Percentiles rank a stretch among this genome's conserved stretches.
These are phyloP conservation scores for Flabesymbios commensalis DNA, from an alignment of 2,888 invertebrate species.

Conservation along the genomic window DNA sequence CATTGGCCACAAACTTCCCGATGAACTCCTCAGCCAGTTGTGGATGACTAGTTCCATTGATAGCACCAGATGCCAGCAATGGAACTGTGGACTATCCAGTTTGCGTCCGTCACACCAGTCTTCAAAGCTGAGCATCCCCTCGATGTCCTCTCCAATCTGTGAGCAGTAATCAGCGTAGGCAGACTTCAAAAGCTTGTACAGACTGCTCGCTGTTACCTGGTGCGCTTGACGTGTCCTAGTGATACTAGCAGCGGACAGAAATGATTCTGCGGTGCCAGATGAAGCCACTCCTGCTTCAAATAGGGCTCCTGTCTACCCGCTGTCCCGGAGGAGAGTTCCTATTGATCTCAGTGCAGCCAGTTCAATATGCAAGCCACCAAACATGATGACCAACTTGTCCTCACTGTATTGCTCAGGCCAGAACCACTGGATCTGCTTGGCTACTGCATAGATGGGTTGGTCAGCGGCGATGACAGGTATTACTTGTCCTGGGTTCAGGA, in stretches of 20 bases:
- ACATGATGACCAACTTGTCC: slow-evolving; percentile 39
- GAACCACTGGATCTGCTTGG: slow-evolving; percentile 46
- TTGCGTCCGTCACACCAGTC: slow-evolving; percentile 9
- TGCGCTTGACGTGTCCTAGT: slow-evolving; percentile 33
- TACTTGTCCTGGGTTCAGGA: slow-evolving; percentile 40
- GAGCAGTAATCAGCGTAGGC: slow-evolving; percentile 17
- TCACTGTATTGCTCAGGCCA: slow-evolving; percentile 43
- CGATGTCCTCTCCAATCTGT: neutral
- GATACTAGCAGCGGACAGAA: slow-evolving; percentile 30
- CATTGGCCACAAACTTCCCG: slow-evolving; percentile 38
- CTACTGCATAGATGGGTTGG: slow-evolving; percentile 43
- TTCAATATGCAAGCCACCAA: slow-evolving; percentile 49
- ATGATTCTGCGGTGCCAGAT: slow-evolving; percentile 38
- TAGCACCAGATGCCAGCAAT: slow-evolving; percentile 23
- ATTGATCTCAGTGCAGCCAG: slow-evolving; percentile 40
- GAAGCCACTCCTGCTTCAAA: slow-evolving; percentile 34
- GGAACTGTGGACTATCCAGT: slow-evolving; percentile 19
- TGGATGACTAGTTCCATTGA: slow-evolving; percentile 23
- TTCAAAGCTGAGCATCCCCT: slow-evolving; percentile 9
- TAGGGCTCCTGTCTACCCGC: slow-evolving; percentile 37
- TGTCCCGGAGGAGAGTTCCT: slow-evolving; percentile 37
- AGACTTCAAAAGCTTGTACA: slow-evolving; percentile 28
- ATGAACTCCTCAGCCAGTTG: slow-evolving; percentile 30
- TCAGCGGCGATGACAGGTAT: slow-evolving; percentile 42
- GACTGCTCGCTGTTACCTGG: slow-evolving; percentile 30